A percentile compares a stretch with the other conserved stretches of the same genome.
These are phyloP conservation scores for Pseudeuparius sepicola DNA, from an alignment of 2,888 invertebrate species.

Conservation along the genomic window DNA sequence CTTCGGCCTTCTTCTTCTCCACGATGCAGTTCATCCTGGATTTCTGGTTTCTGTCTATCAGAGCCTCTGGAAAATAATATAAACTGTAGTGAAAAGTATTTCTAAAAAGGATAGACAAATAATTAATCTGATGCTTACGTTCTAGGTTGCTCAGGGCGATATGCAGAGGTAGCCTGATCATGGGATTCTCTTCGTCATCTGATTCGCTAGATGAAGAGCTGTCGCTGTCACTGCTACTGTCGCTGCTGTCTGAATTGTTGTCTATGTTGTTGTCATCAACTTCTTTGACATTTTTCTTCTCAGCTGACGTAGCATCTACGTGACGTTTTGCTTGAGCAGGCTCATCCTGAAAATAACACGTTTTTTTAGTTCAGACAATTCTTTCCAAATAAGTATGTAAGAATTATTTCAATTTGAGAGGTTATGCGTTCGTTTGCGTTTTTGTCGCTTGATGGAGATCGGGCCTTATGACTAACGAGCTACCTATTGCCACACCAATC, in stretches of 20 bases:
- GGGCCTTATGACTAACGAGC: no score
- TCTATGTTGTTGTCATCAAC: slow-evolving; percentile 36
- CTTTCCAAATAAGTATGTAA: no score
- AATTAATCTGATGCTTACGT: background rate
- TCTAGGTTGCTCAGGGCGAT: background rate
- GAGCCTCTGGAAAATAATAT: no score
- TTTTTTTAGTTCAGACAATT: no score
- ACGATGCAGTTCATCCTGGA: slow-evolving; percentile 87
- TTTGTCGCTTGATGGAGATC: no score
- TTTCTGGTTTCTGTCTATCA: slow-evolving; percentile 60
- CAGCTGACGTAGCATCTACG: slow-evolving; percentile 20
- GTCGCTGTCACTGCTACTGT: slow-evolving; percentile 37
- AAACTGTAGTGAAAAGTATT: no score
- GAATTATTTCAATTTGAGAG: no score
- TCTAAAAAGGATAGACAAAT: no score
- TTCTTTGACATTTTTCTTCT: slow-evolving; percentile 28
- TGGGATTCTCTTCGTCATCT: slow-evolving; percentile 47
- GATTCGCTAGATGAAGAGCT: slow-evolving; percentile 48
- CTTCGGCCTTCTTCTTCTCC: slow-evolving; percentile 74
- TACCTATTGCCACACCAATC: no score
- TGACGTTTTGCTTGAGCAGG: slow-evolving; percentile 21
- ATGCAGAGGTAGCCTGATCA: no score
- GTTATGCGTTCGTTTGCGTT: no score
- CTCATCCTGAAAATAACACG: slow-evolving; percentile 23
- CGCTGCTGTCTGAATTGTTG: slow-evolving; percentile 20